Evolutionary conservation across 53 echinoderm and acorn worm genomes (phyloP), one percentile per base, ranked within the genome.

Genomic region (Actinopyga echinites): DNA sequence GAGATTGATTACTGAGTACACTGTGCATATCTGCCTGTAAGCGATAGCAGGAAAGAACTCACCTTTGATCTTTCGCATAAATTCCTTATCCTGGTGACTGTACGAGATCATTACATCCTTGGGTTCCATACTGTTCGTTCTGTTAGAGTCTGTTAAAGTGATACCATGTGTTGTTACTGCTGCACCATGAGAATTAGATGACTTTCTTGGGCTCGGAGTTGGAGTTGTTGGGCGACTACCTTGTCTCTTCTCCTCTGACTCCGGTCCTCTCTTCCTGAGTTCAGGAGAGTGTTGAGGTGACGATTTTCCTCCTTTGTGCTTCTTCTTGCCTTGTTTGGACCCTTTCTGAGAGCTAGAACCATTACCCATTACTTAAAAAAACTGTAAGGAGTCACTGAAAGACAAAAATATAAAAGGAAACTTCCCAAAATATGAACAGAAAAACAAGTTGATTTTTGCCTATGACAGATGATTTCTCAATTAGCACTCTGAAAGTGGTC

Each of bases 41-140:
- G n/a, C n/a, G n/a, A n/a, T n/a, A n/a, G n/a, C n/a, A n/a, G n/a
- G n/a, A n/a, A n/a, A n/a, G n/a, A 49, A 82, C 84, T 74, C 65
- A 93, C 93, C 91, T 88, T 66, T 96, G 79, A 93, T 87, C 52
- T 88, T 57, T 30, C 92, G 85, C 96, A 96, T 96, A 64, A 64
- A 85, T 17, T 96, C 96, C 61, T 85, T 85, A 57, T 96, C 93
- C 79, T 91, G 91, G 57, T 96, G 96, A 49, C 96, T 96, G 56
- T 96, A 96, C 63, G 93, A 91, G 35, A 96, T 96, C 93, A 93
- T 93, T 30, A 96, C 85, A 82, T 96, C 96, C 58, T 93, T 96
- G 19, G 95, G 87, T 35, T 95, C 93, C 93, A 93, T 89, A 58
- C 95, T 95, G 54, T 53, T 1, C 3, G 36, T 42, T 20, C 90